phyloP scores from a whole-genome alignment of 2,113 vertebrate genomes.

The Chloroceryle aenea region DNA sequence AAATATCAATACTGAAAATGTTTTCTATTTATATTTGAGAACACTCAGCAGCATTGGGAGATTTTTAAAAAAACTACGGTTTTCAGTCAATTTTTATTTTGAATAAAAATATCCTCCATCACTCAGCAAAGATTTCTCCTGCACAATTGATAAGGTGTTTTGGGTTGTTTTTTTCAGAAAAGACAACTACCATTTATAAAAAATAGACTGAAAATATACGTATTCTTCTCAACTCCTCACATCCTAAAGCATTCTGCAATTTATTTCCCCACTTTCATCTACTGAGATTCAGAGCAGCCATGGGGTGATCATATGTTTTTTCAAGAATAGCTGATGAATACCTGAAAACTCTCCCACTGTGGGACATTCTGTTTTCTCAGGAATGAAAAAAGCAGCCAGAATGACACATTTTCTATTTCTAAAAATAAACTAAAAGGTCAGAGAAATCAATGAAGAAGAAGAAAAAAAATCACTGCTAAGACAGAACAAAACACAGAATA shows the following conservation, averaged over 20 bases:
- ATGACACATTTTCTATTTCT: conserved; percentile 71
- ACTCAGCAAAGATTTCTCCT: conserved; percentile 11
- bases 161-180: conserved; percentile 52
- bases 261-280: conserved; percentile 60
- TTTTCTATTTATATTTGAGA: neutral
- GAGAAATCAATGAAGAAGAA: conserved; percentile 59
- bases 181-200: conserved; percentile 60
- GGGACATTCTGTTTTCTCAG: conserved; percentile 67
- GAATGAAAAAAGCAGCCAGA: conserved; percentile 44
- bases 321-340: conserved; percentile 77
- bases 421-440: conserved; percentile 67
- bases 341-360: conserved; percentile 71
- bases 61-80: neutral
- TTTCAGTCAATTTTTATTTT: conserved; percentile 52
- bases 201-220: conserved; percentile 60
- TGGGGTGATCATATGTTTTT: conserved; percentile 78
- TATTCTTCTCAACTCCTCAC: conserved; percentile 35
- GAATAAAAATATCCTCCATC: conserved; percentile 44
- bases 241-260: conserved; percentile 68
- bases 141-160: conserved; percentile 14
- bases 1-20: neutral
- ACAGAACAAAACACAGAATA: conserved; percentile 14
- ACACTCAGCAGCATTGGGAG: neutral
- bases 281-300: conserved; percentile 62
- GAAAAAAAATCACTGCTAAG: conserved; percentile 29